Percentiles rank a stretch among this genome's conserved stretches.
These are phyloP conservation scores for Halictus quadricinctus DNA, from an alignment of 2,888 invertebrate species.

Conservation along the genomic window DNA sequence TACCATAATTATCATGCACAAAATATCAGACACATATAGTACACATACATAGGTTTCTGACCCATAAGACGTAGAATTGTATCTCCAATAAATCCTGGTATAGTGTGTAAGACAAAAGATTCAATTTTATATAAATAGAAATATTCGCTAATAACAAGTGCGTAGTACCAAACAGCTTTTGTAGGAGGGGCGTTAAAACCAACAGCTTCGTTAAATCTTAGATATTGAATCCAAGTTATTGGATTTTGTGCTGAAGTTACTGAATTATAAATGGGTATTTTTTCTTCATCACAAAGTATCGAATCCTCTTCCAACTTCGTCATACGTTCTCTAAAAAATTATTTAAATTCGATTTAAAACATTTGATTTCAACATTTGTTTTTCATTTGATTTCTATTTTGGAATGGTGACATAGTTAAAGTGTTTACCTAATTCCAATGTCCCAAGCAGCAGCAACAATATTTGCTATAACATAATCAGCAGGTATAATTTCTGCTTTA, in stretches of 20 bases:
- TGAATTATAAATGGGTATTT: conserved; percentile 91
- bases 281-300: conserved; percentile 64
- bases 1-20: too few species aligned
- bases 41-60: conserved; percentile 85
- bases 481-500: conserved; percentile 87
- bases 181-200: conserved; percentile 84
- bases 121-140: conserved; percentile 84
- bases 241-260: conserved; percentile 93
- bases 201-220: conserved; percentile 83
- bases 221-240: conserved; percentile 88
- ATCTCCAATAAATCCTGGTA: conserved; percentile 86
- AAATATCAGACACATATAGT: background rate
- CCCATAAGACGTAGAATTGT: conserved; percentile 83
- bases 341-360: too few species aligned
- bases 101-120: conserved; percentile 84
- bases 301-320: too few species aligned
- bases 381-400: too few species aligned
- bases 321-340: too few species aligned
- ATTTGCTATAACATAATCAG: conserved; percentile 86
- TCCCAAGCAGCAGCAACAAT: conserved; percentile 86
- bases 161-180: conserved; percentile 86
- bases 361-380: too few species aligned
- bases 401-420: too few species aligned
- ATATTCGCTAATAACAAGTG: conserved; percentile 83
- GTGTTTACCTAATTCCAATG: conserved; percentile 39